Evolutionary conservation across 2,888 invertebrate species (phyloP), one percentile per base, ranked within the genome.

Genomic region (Cheilosia pagana): DNA sequence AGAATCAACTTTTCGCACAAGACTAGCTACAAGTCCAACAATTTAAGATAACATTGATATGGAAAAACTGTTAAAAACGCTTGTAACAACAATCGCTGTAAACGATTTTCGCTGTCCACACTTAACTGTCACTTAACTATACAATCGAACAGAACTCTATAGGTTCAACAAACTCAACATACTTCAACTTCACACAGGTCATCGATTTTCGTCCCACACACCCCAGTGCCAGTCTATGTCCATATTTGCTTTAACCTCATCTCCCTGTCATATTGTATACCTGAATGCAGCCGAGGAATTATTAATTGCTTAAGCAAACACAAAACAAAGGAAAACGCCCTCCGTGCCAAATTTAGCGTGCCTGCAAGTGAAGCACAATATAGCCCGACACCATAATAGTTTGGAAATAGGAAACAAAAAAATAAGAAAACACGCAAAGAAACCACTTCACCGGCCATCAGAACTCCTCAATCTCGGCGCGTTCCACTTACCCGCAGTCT

Each of bases 311-410:
- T 45, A 53, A 60, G 45, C 70, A 65, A 41, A 31, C 45, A 65
- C 52, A 63, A 70, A 70, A 76, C 71, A 76, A 71, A 55, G 59
- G 28, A 21, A 63, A 53, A 68, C 77, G 39, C 52, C 63, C 45
- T 68, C 39, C 39, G 41, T 14, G 52, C 65, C 57, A 67, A 81
- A 81, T 76, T 76, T 71, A 76, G 76, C 59, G 50, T 81, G 77
- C 52, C 41, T 57, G 55, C 39, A 31, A 50, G 28, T 55, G 55
- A 77, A 77, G 53, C 25, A 76, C 65, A 70, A 75, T 59, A 65
- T 63, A 79, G 43, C 48, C 63, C 41, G 70, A 75, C 43, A 59
- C 43, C 50, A 39, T 55, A 76, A 71, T 19, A 28, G 28, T 28
- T 8, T 28, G 8, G 28, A 8, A 28, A 28, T 28, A 28, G 8